These are phyloP conservation scores for Orthosia cruda DNA, from an alignment of 2,888 invertebrate genomes.

Conservation along the genomic window DNA sequence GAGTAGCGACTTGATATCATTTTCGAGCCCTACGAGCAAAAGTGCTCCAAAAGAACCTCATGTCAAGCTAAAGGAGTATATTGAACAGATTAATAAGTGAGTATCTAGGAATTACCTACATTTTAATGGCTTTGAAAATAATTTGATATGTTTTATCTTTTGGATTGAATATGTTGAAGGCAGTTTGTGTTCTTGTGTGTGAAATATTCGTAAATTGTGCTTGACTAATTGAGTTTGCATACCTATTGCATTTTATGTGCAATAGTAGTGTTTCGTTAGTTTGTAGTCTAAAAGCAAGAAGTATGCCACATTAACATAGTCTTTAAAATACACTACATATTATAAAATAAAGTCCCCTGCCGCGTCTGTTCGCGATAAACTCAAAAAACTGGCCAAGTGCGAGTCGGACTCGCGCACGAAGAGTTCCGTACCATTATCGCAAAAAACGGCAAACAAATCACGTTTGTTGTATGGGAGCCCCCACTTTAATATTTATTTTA, in stretches of 20 bases:
- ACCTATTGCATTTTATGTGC: neutral
- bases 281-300: neutral
- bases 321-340: neutral
- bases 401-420: no score
- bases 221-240: neutral
- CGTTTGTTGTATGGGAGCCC: no score
- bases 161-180: neutral
- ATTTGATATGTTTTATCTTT: neutral
- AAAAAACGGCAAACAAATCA: no score
- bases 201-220: neutral
- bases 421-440: no score
- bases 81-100: conserved; percentile 83
- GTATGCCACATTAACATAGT: neutral
- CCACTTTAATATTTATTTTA: no score
- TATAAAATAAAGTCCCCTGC: no score
- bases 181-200: neutral
- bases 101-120: conserved; percentile 43
- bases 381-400: no score
- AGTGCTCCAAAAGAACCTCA: conserved; percentile 88
- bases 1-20: conserved; percentile 94
- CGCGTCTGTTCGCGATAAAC: no score
- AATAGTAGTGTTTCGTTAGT: neutral
- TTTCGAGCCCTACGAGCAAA: conserved; percentile 93
- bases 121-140: conserved; percentile 9
- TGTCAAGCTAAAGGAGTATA: conserved; percentile 92